Conservation (phyloP, 2,113 vertebrate genomes). For the Ictalurus furcatus region DNA sequence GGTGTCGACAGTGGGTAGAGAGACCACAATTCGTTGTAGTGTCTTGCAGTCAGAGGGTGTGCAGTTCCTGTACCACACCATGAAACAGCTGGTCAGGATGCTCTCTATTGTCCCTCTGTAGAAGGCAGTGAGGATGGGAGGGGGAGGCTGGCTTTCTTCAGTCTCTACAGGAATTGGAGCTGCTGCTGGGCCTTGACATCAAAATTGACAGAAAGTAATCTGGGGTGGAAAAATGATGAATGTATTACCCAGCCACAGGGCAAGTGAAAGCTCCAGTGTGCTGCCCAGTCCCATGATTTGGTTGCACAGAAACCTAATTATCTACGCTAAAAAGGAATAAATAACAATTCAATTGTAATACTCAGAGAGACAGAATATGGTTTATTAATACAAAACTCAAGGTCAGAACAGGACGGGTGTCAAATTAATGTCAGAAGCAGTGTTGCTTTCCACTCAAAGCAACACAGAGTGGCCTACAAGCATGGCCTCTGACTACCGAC, state of each 20-base stretch:
- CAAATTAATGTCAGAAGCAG: too few species aligned
- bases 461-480: background rate
- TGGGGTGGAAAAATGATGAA: background rate
- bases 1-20: background rate
- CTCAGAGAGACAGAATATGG: background rate
- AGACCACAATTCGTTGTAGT: background rate
- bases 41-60: background rate
- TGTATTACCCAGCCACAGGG: background rate
- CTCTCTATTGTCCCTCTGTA: background rate
- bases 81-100: background rate
- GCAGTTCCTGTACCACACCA: background rate
- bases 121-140: background rate
- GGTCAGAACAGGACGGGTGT: background rate
- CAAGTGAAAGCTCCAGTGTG: background rate
- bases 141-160: background rate
- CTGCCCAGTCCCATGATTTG: background rate
- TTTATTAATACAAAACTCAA: background rate
- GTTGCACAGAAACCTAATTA: background rate
- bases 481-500: too few species aligned
- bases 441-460: too few species aligned
- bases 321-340: background rate
- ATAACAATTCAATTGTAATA: background rate
- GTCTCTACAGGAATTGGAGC: background rate
- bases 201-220: background rate
- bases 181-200: background rate